Base-by-base conservation (phyloP, 2,113 vertebrate species). In the Cheilinus undulatus region DNA sequence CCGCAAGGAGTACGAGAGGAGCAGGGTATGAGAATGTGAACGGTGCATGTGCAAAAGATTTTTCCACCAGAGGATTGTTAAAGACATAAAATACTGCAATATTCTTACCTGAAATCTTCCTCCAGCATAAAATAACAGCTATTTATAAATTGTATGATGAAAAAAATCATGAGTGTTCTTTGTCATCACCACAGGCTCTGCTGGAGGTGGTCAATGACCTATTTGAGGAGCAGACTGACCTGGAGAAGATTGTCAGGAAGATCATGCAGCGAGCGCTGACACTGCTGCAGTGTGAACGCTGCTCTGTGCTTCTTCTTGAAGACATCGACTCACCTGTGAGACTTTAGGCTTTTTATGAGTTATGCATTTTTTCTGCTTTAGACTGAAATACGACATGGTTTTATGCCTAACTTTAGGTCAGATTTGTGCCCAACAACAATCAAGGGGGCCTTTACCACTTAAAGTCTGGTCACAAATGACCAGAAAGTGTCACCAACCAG, bases 161-260 rank as follows among this genome's bases (percentile, higher is more conserved):
- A n/a, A n/a, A n/a, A n/a, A n/a, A n/a, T n/a, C n/a, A n/a, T n/a
- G n/a, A n/a, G n/a, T n/a, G n/a, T n/a, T 3, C 38, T 3, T 38
- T 65, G 0, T 40, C 11, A 1, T 45, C 34, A 11, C 27, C 2
- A 23, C 71, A 94, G 93, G 91, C 94, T 67, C 87, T 94, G 68
- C 74, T 95, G 62, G 93, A 94, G 84, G 94, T 94, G 85, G 93
- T 94, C 69, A 94, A 95, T 12, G 93, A 94, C 77, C 83, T 95
- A 80, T 95, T 95, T 80, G 93, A 95, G 70, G 94, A 95, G 78
- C 93, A 95, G 80, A 95, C 93, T 0, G 91, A 95, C 80, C 80
- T 95, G 87, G 94, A 95, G 89, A 95, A 95, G 87, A 93, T 95
- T 7, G 94, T 95, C 17, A 89, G 92, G 85, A 95, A 94, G 92